Evolutionary conservation across 2,113 vertebrate genomes (phyloP), one percentile per base, ranked within the genome.

Genomic region (Zosterops japonicus): DNA sequence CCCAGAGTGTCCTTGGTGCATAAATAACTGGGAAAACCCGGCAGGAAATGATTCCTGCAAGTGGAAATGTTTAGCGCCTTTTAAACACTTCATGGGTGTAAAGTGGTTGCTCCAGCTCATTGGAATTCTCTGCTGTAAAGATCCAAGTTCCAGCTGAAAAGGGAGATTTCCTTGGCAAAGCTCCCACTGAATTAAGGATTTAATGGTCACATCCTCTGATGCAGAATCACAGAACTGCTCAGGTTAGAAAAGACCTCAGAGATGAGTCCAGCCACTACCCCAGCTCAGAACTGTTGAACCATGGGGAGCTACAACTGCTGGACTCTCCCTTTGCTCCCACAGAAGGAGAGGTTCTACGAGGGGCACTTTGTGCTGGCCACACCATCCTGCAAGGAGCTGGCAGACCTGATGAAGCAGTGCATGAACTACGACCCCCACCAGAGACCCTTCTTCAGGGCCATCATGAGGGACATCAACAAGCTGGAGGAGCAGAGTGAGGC

Each of bases 401-500:
- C 99, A 21, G 98, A 99, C 55, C 98, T 99, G 82, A 99, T 99
- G 99, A 99, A 98, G 42, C 98, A 99, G 97, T 99, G 99, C 98
- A 99, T 99, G 99, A 99, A 98, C 98, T 99, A 99, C 2, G 99
- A 99, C 95, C 98, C 99, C 95, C 98, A 98, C 72, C 99, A 99
- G 98, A 98, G 99, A 88, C 99, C 98, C 25, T 99, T 99, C 98
- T 99, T 99, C 98, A 98, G 99, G 65, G 99, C 99, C 18, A 99
- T 99, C 80, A 99, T 99, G 98, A 98, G 99, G 88, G 99, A 99
- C 96, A 99, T 99, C 71, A 99, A 99, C 96, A 98, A 97, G 57
- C 98, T 99, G 71, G 98, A 98, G 89, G 98, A 98, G 49, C 98
- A 98, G 88, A 99, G 99, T 99, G 98, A 97, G 99, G 47, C 55